phyloP scores from a whole-genome alignment of 2,888 invertebrate species.

The Drosophila infuscata region DNA sequence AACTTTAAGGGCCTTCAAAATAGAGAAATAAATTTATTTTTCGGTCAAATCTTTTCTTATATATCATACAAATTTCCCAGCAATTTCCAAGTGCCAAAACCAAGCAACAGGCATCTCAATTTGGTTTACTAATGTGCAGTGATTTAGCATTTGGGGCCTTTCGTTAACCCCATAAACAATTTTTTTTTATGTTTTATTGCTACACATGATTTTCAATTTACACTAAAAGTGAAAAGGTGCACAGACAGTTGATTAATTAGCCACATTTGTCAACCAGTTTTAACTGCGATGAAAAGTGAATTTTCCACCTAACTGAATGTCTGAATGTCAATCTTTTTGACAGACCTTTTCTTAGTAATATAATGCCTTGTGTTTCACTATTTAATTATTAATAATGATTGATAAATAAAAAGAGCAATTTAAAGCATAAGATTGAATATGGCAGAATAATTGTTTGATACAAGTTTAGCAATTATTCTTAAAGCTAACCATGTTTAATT shows the following conservation, averaged over 20 bases:
- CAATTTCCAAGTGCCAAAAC: slow-evolving; percentile 46
- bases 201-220: slow-evolving; percentile 40
- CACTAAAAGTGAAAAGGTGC: not conserved
- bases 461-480: not conserved
- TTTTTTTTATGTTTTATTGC: not conserved
- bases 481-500: not conserved
- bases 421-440: not conserved
- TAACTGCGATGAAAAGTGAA: slow-evolving; percentile 10
- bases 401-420: not conserved
- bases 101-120: slow-evolving; percentile 37
- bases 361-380: not conserved
- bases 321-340: slow-evolving; percentile 32
- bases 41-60: slow-evolving; percentile 37
- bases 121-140: not conserved
- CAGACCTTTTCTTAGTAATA: slow-evolving; percentile 7
- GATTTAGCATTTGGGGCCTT: slow-evolving; percentile 6
- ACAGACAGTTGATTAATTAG: slow-evolving; percentile 46
- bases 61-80: slow-evolving; percentile 64
- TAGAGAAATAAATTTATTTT: not conserved
- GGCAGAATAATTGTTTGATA: not conserved
- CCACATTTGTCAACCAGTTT: slow-evolving; percentile 34
- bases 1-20: not conserved
- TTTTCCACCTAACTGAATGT: slow-evolving; percentile 6
- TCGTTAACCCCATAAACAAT: slow-evolving; percentile 15
- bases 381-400: slow-evolving; percentile 11